A percentile compares a stretch with the other conserved stretches of the same genome.
phyloP scores from a whole-genome alignment of 2,797 vertebrate genomes.

The Buphagus erythrorhynchus region DNA sequence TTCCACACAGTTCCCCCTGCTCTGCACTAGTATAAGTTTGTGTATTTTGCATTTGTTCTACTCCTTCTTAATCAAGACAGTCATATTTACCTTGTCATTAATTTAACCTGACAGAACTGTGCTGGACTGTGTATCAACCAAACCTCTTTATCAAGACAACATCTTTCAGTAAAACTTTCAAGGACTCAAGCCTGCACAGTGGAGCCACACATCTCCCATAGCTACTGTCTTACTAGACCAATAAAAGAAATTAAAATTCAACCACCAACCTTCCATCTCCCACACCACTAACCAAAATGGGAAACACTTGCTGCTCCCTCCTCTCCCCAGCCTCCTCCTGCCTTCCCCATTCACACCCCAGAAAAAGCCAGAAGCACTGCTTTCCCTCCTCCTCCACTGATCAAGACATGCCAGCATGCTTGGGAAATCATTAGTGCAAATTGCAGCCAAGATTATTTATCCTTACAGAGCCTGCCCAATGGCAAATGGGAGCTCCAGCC shows the following conservation, averaged over 20 bases:
- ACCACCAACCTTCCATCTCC: not conserved
- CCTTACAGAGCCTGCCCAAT: not conserved
- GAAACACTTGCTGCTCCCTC: not conserved
- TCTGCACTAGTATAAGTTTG: not conserved
- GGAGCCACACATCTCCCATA: not conserved
- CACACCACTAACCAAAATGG: not conserved
- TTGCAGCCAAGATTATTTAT: not conserved
- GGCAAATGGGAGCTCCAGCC: not conserved
- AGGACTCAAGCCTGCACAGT: not conserved
- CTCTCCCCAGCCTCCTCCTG: not conserved
- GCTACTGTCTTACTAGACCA: not conserved
- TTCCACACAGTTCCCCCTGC: not conserved
- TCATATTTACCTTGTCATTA: not conserved
- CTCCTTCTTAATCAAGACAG: not conserved
- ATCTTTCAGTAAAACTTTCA: not conserved
- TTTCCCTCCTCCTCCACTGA: not conserved
- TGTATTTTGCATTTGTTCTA: not conserved
- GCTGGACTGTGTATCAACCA: not conserved
- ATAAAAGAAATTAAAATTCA: constrained; percentile 22
- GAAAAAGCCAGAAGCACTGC: not conserved
- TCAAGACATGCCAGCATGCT: not conserved
- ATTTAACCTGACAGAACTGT: not conserved
- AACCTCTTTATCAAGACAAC: not conserved
- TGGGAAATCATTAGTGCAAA: constrained; percentile 1
- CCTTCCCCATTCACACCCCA: not conserved